Evolutionary conservation across 2,113 vertebrate species (phyloP).

Genomic region (Phylloscopus whistleri): DNA sequence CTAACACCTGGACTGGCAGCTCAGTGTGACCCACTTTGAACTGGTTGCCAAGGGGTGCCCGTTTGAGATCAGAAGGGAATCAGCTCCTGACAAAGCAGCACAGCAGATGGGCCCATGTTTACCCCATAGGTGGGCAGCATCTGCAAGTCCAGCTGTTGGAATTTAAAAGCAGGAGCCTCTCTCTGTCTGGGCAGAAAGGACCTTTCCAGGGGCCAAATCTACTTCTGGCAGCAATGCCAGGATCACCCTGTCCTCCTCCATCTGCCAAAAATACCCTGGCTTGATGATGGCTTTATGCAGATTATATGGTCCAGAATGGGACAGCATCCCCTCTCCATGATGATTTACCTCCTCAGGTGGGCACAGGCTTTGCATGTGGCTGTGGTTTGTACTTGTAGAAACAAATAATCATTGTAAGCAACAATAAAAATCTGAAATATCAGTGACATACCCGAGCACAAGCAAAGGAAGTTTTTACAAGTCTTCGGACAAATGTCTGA

Average conservation of each 20-base stretch:
- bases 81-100: background rate
- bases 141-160: background rate
- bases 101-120: background rate
- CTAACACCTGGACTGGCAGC: background rate
- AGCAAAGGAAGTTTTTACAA: slow-evolving; percentile 96
- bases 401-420: background rate
- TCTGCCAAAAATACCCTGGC: background rate
- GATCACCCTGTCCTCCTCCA: background rate
- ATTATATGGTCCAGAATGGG: background rate
- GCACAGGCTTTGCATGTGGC: background rate
- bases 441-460: slow-evolving; percentile 88
- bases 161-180: background rate
- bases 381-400: background rate
- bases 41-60: fast-evolving
- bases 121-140: background rate
- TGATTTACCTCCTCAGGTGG: background rate
- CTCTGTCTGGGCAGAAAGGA: background rate
- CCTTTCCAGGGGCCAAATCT: background rate
- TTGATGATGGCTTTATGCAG: background rate
- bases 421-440: background rate
- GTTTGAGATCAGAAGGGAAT: background rate
- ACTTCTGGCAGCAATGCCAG: background rate
- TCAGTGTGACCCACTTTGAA: background rate
- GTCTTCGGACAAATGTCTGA: slow-evolving; percentile 97
- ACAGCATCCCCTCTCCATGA: background rate